These are phyloP conservation scores for Caenorhabditis imperialis DNA, from an alignment of 2,888 invertebrate species.

Conservation along the genomic window DNA sequence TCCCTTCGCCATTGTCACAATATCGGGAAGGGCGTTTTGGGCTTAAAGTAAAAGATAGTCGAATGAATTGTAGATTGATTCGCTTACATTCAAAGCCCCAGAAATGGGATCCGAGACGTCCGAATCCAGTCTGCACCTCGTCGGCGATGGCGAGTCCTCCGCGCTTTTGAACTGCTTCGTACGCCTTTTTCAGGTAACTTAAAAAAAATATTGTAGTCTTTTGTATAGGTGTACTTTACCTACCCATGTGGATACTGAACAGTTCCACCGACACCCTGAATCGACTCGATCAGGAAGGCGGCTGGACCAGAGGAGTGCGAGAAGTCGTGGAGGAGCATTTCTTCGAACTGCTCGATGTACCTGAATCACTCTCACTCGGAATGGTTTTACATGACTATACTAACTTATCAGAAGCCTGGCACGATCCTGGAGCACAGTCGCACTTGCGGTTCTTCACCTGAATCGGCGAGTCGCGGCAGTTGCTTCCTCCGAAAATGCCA, in stretches of 20 bases:
- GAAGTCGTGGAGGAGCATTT: conserved; percentile 86
- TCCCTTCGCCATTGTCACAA: conserved; percentile 95
- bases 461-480: conserved; percentile 88
- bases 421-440: conserved; percentile 80
- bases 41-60: conserved; percentile 64
- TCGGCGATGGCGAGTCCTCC: conserved; percentile 93
- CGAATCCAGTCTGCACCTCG: conserved; percentile 95
- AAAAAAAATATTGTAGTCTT: neutral
- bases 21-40: conserved; percentile 90
- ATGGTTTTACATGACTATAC: conserved; percentile 1
- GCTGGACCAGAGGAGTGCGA: conserved; percentile 84
- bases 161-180: conserved; percentile 85
- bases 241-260: conserved; percentile 86
- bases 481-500: conserved; percentile 91
- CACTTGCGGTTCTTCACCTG: conserved; percentile 75
- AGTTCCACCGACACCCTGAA: conserved; percentile 93
- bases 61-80: neutral
- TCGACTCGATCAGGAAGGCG: conserved; percentile 93
- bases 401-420: conserved; percentile 84
- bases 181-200: conserved; percentile 87
- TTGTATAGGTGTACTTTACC: too few relatives aligned
- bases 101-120: conserved; percentile 91
- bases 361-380: conserved; percentile 34
- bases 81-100: conserved; percentile 89
- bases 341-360: conserved; percentile 88